Conservation (phyloP, 2,888 invertebrate species). For the Phasia obesa region DNA sequence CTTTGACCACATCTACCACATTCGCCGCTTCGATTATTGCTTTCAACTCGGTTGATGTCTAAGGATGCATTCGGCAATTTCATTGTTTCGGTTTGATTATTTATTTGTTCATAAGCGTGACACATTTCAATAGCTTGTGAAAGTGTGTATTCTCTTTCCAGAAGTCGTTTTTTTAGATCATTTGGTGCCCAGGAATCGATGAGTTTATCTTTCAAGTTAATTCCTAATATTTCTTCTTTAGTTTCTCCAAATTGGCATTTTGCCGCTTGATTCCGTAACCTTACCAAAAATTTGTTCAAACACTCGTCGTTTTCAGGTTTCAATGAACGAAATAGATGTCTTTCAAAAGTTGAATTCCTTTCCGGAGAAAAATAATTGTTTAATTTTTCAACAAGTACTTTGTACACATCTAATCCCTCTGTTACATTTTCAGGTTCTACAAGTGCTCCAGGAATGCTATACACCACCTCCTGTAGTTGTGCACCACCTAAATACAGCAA, state of each 20-base stretch:
- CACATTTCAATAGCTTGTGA: too few species aligned
- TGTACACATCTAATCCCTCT: conserved; percentile 22
- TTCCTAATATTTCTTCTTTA: conserved; percentile 46
- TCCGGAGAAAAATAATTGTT: conserved; percentile 52
- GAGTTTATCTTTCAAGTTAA: not conserved
- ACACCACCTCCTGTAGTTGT: conserved; percentile 51
- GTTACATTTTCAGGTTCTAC: not conserved
- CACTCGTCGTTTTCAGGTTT: conserved; percentile 75
- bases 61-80: too few species aligned
- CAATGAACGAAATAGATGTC: conserved; percentile 69
- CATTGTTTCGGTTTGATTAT: too few species aligned
- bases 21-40: too few species aligned
- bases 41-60: too few species aligned
- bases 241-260: conserved; percentile 52
- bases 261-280: conserved; percentile 48
- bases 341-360: conserved; percentile 72
- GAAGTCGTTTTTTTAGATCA: too few species aligned
- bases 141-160: too few species aligned
- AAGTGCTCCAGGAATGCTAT: not conserved
- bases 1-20: too few species aligned
- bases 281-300: conserved; percentile 75
- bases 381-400: conserved; percentile 31
- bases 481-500: conserved; percentile 62
- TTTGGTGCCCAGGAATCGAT: too few species aligned
- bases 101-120: too few species aligned